These are phyloP conservation scores for Pristionchus exspectatus DNA, from an alignment of 2,888 invertebrate genomes.

Conservation along the genomic window DNA sequence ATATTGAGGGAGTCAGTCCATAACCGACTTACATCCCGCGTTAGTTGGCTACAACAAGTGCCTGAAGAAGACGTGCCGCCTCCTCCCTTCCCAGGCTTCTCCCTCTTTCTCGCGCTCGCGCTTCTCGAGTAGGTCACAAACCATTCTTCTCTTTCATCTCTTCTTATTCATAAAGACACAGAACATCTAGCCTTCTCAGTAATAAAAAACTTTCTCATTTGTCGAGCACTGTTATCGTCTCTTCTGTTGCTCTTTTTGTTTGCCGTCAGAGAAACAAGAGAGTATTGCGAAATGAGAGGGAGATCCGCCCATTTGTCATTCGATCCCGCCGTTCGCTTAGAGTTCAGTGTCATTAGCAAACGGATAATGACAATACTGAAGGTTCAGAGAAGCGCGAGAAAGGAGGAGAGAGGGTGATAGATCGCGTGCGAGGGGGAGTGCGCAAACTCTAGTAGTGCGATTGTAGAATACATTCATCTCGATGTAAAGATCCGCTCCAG, in stretches of 20 bases:
- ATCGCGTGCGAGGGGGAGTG: background rate
- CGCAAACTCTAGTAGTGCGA: constrained; percentile 13
- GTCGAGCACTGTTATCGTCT: no score
- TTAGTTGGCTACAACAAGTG: background rate
- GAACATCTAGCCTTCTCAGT: no score
- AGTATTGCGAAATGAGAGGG: no score
- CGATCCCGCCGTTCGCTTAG: background rate
- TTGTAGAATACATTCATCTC: background rate
- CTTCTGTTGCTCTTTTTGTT: no score
- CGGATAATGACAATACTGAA: background rate
- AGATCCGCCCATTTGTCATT: background rate
- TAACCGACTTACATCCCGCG: background rate
- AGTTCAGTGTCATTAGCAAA: background rate
- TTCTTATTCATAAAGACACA: no score
- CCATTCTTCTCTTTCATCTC: background rate
- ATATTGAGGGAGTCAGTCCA: background rate
- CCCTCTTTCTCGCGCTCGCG: background rate
- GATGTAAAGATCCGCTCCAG: background rate
- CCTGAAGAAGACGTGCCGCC: constrained; percentile 14
- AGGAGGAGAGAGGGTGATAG: background rate
- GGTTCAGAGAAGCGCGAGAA: background rate
- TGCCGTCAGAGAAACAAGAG: no score
- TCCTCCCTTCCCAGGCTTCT: background rate
- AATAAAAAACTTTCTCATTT: no score
- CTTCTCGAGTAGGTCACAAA: constrained; percentile 16